Percentiles rank a stretch among this genome's conserved stretches.
Conservation (phyloP, 2,888 invertebrate species). For the Thymelicus sylvestris region DNA sequence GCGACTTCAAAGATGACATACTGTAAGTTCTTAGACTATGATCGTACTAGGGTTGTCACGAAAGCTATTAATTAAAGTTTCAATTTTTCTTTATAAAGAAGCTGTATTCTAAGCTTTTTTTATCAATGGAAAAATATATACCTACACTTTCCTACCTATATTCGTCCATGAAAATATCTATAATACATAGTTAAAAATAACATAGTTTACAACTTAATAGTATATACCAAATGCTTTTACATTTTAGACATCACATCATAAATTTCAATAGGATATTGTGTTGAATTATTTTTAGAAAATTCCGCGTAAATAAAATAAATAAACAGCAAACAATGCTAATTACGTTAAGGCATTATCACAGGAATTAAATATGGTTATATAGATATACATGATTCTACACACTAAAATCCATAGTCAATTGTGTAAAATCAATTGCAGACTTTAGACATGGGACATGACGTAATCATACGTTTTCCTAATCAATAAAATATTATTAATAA, state of each 20-base stretch:
- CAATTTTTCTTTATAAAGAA: constrained; percentile 43
- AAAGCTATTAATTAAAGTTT: background rate
- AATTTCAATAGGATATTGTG: background rate
- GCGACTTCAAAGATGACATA: background rate
- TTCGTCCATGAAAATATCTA: constrained; percentile 2
- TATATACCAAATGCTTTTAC: background rate
- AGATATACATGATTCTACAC: constrained; percentile 11
- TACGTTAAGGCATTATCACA: constrained; percentile 67
- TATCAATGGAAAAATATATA: constrained; percentile 8
- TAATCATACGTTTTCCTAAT: no score
- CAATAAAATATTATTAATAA: no score
- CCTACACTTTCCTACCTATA: constrained; percentile 9
- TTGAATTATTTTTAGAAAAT: background rate
- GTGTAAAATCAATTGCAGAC: constrained; percentile 24
- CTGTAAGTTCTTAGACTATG: background rate
- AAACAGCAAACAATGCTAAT: constrained; percentile 2
- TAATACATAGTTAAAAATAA: background rate
- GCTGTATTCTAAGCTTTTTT: constrained; percentile 41
- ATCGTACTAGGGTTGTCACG: background rate
- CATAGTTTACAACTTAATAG: background rate
- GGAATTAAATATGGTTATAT: constrained; percentile 50
- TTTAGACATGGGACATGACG: background rate
- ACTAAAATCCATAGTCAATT: constrained; percentile 16
- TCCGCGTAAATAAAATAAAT: background rate
- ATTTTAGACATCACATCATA: background rate